A percentile compares a stretch with the other conserved stretches of the same genome.
phyloP scores from a whole-genome alignment of 2,888 invertebrate genomes.

The Cordylochernes scorpioides region DNA sequence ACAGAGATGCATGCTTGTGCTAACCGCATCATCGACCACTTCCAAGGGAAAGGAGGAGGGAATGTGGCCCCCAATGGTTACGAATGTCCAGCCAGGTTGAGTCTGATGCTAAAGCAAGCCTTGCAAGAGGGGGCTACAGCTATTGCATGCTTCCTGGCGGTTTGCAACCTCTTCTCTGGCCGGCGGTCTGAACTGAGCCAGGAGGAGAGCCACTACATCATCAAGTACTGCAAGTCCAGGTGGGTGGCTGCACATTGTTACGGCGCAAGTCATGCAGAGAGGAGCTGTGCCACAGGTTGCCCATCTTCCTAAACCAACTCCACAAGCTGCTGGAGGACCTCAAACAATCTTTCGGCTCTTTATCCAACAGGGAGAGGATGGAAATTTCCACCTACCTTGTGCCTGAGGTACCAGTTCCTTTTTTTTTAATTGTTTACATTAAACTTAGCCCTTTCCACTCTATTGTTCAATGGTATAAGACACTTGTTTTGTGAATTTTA shows the following conservation, averaged over 20 bases:
- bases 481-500: too few species aligned
- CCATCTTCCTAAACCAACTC: slow-evolving; percentile 35
- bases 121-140: slow-evolving; percentile 31
- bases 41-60: slow-evolving; percentile 22
- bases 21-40: slow-evolving; percentile 32
- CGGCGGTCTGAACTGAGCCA: slow-evolving; percentile 33
- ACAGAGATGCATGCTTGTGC: slow-evolving; percentile 36
- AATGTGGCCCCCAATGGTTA: slow-evolving; percentile 22
- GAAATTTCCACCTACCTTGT: slow-evolving; percentile 37
- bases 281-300: slow-evolving; percentile 25
- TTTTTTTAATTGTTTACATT: not conserved
- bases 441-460: not conserved
- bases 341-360: slow-evolving; percentile 31
- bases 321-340: slow-evolving; percentile 33
- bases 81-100: slow-evolving; percentile 32
- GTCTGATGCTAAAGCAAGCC: slow-evolving; percentile 34
- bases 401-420: slow-evolving; percentile 30
- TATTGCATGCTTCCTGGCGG: slow-evolving; percentile 25
- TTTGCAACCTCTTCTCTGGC: slow-evolving; percentile 37
- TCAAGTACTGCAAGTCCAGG: slow-evolving; percentile 34
- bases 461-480: not conserved
- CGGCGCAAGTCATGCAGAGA: not conserved
- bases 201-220: slow-evolving; percentile 37
- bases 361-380: slow-evolving; percentile 31
- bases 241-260: slow-evolving; percentile 8